These are phyloP conservation scores for Ennomos fuscantarius DNA, from an alignment of 2,888 invertebrate species.

Conservation along the genomic window DNA sequence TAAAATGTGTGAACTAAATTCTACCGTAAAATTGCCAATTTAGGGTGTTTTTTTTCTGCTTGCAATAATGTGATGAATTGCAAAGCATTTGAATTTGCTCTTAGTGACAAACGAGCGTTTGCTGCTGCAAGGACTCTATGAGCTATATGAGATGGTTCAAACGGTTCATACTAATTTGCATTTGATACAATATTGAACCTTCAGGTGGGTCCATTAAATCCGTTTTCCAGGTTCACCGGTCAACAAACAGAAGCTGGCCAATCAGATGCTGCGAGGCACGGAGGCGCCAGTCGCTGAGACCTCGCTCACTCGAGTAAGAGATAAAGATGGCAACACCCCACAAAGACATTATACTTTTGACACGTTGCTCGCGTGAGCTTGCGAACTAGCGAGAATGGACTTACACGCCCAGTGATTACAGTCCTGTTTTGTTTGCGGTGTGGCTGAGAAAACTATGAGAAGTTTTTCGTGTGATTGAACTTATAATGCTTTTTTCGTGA, in stretches of 20 bases:
- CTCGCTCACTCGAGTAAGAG: constrained; percentile 92
- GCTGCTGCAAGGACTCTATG: not conserved
- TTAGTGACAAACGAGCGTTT: too few relatives aligned
- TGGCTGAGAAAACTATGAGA: constrained; percentile 21
- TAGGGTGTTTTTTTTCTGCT: too few relatives aligned
- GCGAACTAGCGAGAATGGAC: constrained; percentile 25
- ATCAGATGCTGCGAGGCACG: constrained; percentile 88
- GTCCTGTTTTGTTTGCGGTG: constrained; percentile 9
- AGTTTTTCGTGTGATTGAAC: constrained; percentile 1
- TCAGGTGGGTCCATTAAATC: constrained; percentile 63
- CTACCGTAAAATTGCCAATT: too few relatives aligned
- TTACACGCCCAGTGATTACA: constrained; percentile 9
- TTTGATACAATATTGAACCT: constrained; percentile 40
- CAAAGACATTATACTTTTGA: constrained; percentile 71
- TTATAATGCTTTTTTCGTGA: not conserved
- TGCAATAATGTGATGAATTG: too few relatives aligned
- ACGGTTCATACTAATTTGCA: not conserved
- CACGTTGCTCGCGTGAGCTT: constrained; percentile 63
- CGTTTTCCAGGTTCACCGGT: constrained; percentile 90
- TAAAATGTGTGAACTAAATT: too few relatives aligned
- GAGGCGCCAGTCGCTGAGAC: constrained; percentile 91
- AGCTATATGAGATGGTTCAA: not conserved
- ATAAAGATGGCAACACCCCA: constrained; percentile 50
- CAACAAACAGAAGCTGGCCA: constrained; percentile 93
- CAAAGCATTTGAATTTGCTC: too few relatives aligned